Conservation (phyloP, 2,888 invertebrate species). For the Idaea straminata region DNA sequence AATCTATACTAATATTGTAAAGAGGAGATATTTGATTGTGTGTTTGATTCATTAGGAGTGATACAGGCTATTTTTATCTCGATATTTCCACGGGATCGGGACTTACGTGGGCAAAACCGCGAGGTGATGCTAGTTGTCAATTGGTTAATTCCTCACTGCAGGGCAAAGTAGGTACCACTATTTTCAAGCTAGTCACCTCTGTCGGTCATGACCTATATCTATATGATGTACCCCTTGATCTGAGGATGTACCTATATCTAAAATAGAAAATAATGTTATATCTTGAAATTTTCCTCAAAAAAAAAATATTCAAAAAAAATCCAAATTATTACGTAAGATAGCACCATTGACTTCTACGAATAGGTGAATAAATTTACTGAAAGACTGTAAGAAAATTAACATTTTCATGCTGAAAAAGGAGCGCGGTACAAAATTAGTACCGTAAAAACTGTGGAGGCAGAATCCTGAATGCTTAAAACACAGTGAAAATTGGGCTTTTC, state of each 20-base stretch:
- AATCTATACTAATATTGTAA: too few relatives aligned
- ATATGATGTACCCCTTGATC: too few relatives aligned
- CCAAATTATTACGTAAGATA: background rate
- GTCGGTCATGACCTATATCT: too few relatives aligned
- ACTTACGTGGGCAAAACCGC: too few relatives aligned
- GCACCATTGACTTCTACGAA: conserved; percentile 7
- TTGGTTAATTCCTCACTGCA: too few relatives aligned
- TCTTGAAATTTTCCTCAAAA: background rate
- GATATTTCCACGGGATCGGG: too few relatives aligned
- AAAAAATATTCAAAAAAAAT: background rate
- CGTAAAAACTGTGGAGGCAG: conserved; percentile 13
- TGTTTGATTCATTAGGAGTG: too few relatives aligned
- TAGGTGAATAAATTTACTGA: conserved; percentile 13
- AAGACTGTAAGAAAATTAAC: conserved; percentile 21
- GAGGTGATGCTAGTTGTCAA: too few relatives aligned
- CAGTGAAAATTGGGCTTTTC: conserved; percentile 17
- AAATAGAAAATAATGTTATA: background rate
- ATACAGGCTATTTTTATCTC: too few relatives aligned
- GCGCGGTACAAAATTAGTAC: conserved; percentile 18
- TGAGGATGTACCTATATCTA: background rate
- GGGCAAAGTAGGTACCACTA: too few relatives aligned
- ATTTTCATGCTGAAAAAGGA: conserved; percentile 21
- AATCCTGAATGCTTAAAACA: conserved; percentile 20
- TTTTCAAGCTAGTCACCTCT: too few relatives aligned
- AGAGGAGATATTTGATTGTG: too few relatives aligned